These are phyloP conservation scores for Melanotus villosus DNA, from an alignment of 2,888 invertebrate genomes.

Conservation along the genomic window DNA sequence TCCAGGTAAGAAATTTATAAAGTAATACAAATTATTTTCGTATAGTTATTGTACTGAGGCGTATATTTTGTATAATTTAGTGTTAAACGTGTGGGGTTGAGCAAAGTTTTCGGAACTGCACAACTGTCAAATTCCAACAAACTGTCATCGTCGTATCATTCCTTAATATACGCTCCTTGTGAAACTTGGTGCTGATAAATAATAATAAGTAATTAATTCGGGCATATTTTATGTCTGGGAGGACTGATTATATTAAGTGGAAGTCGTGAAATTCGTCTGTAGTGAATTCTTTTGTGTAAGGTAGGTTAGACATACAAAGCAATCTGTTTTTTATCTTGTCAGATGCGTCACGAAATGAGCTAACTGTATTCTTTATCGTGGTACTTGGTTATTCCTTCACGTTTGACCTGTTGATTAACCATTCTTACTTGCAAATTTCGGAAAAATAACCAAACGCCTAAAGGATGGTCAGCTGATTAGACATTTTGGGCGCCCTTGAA, in stretches of 20 bases:
- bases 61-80: constrained; percentile 21
- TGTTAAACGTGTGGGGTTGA: constrained; percentile 29
- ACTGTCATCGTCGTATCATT: constrained; percentile 56
- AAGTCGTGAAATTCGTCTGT: constrained; percentile 45
- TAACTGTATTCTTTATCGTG: constrained; percentile 49
- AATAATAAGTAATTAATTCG: constrained; percentile 22
- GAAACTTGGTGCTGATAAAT: constrained; percentile 50
- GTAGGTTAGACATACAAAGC: constrained; percentile 63
- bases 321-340: constrained; percentile 63
- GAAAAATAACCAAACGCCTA: constrained; percentile 7
- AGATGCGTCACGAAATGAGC: constrained; percentile 64
- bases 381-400: constrained; percentile 44
- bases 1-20: constrained; percentile 43
- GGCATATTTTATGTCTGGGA: constrained; percentile 45
- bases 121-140: constrained; percentile 49
- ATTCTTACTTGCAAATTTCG: constrained; percentile 12
- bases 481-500: constrained; percentile 54
- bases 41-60: background rate
- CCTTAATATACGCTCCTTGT: constrained; percentile 54
- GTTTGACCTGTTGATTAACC: constrained; percentile 49
- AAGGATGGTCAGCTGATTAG: constrained; percentile 52
- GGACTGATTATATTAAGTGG: constrained; percentile 25
- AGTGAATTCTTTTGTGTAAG: constrained; percentile 55
- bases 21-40: background rate
- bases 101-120: constrained; percentile 48